phyloP scores from a whole-genome alignment of 2,888 invertebrate genomes.

The Bellardia pandia region DNA sequence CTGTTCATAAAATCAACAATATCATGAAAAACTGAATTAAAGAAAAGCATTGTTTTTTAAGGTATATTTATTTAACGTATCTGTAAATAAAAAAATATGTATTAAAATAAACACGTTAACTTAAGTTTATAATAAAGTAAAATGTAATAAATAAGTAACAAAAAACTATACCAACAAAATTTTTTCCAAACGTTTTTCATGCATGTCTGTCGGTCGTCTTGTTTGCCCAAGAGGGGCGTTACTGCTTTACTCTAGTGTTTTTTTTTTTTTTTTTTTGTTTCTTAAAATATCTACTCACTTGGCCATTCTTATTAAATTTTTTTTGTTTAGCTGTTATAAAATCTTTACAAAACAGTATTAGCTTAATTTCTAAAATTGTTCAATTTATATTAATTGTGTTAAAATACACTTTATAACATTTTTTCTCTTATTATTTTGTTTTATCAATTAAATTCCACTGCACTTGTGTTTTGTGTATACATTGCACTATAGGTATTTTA shows the following conservation, averaged over 20 bases:
- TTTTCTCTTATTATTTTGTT: conserved; percentile 9
- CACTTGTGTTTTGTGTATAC: conserved; percentile 66
- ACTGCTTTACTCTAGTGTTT: not conserved
- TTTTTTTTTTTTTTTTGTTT: not conserved
- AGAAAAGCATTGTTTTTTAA: conserved; percentile 55
- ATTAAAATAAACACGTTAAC: not conserved
- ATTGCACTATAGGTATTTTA: conserved; percentile 67
- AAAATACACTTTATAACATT: conserved; percentile 46
- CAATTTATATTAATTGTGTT: not conserved
- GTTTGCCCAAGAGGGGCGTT: conserved; percentile 54
- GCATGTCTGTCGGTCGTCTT: conserved; percentile 15
- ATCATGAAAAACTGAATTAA: conserved; percentile 65
- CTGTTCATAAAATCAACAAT: conserved; percentile 68
- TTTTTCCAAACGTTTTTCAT: conserved; percentile 26
- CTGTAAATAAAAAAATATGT: conserved; percentile 62
- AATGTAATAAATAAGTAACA: conserved; percentile 17
- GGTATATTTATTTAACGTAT: conserved; percentile 31
- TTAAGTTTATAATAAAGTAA: conserved; percentile 34
- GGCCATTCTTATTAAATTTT: conserved; percentile 58
- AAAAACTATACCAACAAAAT: conserved; percentile 54
- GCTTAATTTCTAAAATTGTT: conserved; percentile 23
- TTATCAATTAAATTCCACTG: conserved; percentile 65
- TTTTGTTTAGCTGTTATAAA: not conserved
- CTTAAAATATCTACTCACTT: conserved; percentile 58
- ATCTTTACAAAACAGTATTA: conserved; percentile 15